Percentiles rank a stretch among this genome's conserved stretches.
phyloP scores from a whole-genome alignment of 2,888 invertebrate species.

The Emmelina monodactyla region DNA sequence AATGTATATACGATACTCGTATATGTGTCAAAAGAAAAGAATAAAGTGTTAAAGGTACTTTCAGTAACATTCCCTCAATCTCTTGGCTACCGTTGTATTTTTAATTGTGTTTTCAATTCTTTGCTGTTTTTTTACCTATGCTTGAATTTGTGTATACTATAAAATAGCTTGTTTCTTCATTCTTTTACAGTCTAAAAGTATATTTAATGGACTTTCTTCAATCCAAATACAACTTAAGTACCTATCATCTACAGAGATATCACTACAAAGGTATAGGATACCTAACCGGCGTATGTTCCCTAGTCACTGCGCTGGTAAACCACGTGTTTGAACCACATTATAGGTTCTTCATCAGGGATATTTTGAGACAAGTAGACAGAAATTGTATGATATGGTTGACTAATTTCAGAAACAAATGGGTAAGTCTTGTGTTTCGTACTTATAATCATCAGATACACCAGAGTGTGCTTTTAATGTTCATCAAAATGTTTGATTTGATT shows the following conservation, averaged over 20 bases:
- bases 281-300: slow-evolving; percentile 25
- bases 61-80: no score
- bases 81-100: no score
- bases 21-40: background rate
- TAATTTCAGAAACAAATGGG: slow-evolving; percentile 49
- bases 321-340: slow-evolving; percentile 67
- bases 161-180: no score
- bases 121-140: no score
- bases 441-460: no score
- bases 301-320: slow-evolving; percentile 45
- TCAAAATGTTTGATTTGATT: no score
- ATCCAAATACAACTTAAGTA: slow-evolving; percentile 34
- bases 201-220: slow-evolving; percentile 32
- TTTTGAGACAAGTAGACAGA: slow-evolving; percentile 63
- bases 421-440: slow-evolving; percentile 17
- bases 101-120: no score
- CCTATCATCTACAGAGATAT: slow-evolving; percentile 36
- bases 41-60: no score
- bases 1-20: background rate
- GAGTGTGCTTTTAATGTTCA: no score
- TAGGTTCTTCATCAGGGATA: slow-evolving; percentile 67
- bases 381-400: slow-evolving; percentile 42
- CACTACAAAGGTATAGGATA: slow-evolving; percentile 25
- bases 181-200: slow-evolving; percentile 31
- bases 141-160: no score